A percentile compares a stretch with the other conserved stretches of the same genome.
Evolutionary conservation across 2,113 vertebrate species (phyloP).

Genomic region (Hypocryptadius cinnamomeus): DNA sequence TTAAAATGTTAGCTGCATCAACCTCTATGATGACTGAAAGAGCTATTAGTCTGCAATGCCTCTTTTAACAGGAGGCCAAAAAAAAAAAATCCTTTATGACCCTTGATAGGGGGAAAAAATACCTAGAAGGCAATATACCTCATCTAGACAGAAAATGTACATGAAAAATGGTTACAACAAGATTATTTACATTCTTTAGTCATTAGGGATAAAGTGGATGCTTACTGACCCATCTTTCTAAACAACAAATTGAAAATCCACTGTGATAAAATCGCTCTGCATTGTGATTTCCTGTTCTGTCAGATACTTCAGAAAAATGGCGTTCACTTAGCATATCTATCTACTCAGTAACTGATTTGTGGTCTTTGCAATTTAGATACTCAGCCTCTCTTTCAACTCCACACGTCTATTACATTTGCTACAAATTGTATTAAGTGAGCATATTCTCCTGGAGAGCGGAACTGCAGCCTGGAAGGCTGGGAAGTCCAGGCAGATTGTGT

Average conservation of each 20-base stretch:
- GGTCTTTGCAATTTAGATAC: conserved; percentile 61
- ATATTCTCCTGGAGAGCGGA: not conserved
- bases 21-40: not conserved
- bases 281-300: conserved; percentile 65
- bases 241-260: conserved; percentile 71
- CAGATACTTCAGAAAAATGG: conserved; percentile 62
- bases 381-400: conserved; percentile 50
- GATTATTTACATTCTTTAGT: conserved; percentile 70
- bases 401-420: conserved; percentile 39
- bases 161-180: conserved; percentile 51
- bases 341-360: conserved; percentile 38
- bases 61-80: conserved; percentile 3
- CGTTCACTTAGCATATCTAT: conserved; percentile 42
- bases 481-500: not conserved
- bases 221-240: conserved; percentile 61
- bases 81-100: not conserved
- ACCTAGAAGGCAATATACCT: conserved; percentile 46
- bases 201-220: conserved; percentile 67
- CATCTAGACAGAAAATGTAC: conserved; percentile 50
- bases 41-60: conserved; percentile 15
- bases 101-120: not conserved
- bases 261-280: conserved; percentile 56
- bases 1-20: conserved; percentile 12
- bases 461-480: not conserved
- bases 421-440: not conserved